phyloP scores from a whole-genome alignment of 1,140 invertebrate genomes.

The Neodiprion lecontei region DNA sequence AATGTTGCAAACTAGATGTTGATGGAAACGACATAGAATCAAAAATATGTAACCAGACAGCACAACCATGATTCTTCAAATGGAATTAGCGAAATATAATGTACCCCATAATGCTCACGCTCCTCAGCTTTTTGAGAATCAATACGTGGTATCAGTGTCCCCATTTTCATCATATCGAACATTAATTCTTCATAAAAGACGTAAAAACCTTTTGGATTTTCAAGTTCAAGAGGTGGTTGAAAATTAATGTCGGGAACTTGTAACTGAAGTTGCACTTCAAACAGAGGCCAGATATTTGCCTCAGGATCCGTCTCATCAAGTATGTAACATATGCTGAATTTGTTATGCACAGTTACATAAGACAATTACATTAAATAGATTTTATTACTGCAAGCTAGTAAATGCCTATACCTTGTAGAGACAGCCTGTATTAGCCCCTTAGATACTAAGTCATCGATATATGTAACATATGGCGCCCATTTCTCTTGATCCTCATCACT shows the following conservation, averaged over 20 bases:
- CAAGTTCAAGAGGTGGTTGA: slow-evolving; percentile 67
- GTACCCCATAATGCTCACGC: slow-evolving; percentile 45
- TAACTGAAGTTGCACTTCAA: slow-evolving; percentile 71
- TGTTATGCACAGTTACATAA: neutral
- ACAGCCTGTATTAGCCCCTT: slow-evolving; percentile 67
- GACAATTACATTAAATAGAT: neutral
- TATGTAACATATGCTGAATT: slow-evolving; percentile 55
- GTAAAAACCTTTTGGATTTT: slow-evolving; percentile 67
- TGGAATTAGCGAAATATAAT: neutral
- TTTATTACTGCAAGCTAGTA: neutral
- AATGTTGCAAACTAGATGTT: slow-evolving; percentile 8
- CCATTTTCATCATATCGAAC: slow-evolving; percentile 70
- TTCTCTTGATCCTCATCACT: neutral
- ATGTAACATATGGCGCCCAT: slow-evolving; percentile 71
- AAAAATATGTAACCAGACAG: slow-evolving; percentile 3
- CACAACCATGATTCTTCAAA: slow-evolving; percentile 4
- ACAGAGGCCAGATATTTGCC: slow-evolving; percentile 56
- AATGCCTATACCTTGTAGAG: slow-evolving; percentile 47
- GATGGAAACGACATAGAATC: neutral
- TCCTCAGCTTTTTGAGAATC: slow-evolving; percentile 48
- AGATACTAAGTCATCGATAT: slow-evolving; percentile 69
- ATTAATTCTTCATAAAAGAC: slow-evolving; percentile 65
- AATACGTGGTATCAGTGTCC: slow-evolving; percentile 73
- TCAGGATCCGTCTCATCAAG: slow-evolving; percentile 59
- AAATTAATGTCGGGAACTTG: slow-evolving; percentile 69